Percentiles rank a stretch among this genome's conserved stretches.
Evolutionary conservation across 2,113 vertebrate species (phyloP).

Genomic region (Myrmecobius fasciatus): DNA sequence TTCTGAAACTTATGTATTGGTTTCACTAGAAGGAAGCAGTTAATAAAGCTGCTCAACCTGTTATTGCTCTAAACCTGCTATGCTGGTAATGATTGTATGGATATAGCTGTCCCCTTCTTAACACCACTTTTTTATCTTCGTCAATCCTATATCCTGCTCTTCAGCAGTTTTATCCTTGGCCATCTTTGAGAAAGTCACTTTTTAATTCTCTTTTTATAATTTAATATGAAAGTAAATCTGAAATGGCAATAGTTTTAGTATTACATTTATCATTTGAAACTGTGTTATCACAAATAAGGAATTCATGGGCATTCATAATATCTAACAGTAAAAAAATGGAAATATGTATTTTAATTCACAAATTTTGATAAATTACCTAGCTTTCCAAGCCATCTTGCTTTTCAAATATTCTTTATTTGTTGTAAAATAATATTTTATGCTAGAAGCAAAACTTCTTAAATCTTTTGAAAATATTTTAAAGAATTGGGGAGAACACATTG

Average conservation of each 20-base stretch:
- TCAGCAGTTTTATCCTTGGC: neutral
- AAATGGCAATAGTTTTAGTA: neutral
- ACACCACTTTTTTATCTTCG: neutral
- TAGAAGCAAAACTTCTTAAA: neutral
- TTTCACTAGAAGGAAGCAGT: neutral
- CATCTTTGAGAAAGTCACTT: neutral
- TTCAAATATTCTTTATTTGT: neutral
- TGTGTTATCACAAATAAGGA: neutral
- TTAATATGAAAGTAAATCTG: neutral
- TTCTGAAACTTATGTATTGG: neutral
- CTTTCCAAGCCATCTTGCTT: neutral
- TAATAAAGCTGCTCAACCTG: neutral
- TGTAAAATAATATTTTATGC: neutral
- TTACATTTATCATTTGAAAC: fast-evolving
- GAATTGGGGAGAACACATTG: neutral
- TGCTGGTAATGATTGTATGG: neutral
- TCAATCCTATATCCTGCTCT: neutral
- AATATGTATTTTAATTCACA: fast-evolving
- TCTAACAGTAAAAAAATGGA: neutral
- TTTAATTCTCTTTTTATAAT: neutral
- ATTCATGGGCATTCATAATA: fast-evolving
- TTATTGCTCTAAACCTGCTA: neutral
- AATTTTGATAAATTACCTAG: neutral
- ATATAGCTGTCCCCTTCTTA: neutral
- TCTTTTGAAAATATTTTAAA: neutral